phyloP scores from a whole-genome alignment of 2,113 vertebrate species.

The Forbesichthys papilliferus region DNA sequence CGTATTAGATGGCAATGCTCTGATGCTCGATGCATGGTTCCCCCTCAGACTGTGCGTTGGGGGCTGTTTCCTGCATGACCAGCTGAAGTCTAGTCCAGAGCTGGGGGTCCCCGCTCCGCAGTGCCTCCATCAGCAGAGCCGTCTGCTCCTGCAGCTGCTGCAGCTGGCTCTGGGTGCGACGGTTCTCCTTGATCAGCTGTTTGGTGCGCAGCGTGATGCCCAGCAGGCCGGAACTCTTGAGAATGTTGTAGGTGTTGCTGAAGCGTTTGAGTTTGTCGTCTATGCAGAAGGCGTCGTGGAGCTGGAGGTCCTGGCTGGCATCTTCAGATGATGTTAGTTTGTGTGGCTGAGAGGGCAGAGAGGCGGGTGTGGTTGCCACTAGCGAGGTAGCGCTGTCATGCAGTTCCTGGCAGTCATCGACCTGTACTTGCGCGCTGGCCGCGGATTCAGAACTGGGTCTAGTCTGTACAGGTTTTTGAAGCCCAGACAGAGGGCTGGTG shows the following conservation, averaged over 20 bases:
- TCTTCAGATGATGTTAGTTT: conserved; percentile 32
- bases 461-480: conserved; percentile 16
- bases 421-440: conserved; percentile 4
- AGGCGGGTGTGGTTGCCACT: conserved; percentile 13
- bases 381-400: conserved; percentile 25
- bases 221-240: conserved; percentile 84
- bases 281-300: conserved; percentile 51
- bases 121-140: conserved; percentile 82
- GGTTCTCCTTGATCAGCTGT: conserved; percentile 90
- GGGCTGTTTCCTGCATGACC: conserved; percentile 67
- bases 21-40: conserved; percentile 34
- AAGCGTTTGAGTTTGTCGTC: conserved; percentile 83
- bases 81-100: conserved; percentile 86
- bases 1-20: conserved; percentile 30
- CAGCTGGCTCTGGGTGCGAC: conserved; percentile 84
- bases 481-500: conserved; percentile 24
- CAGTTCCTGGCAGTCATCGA: conserved; percentile 18
- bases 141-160: conserved; percentile 87
- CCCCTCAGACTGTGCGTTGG: conserved; percentile 20
- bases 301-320: conserved; percentile 18
- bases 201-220: conserved; percentile 92
- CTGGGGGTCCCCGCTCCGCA: conserved; percentile 82
- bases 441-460: conserved; percentile 26
- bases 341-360: conserved; percentile 24
- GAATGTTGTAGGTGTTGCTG: conserved; percentile 88